Base-by-base conservation (phyloP, 2,113 vertebrate genomes). In the Cebus imitator region DNA sequence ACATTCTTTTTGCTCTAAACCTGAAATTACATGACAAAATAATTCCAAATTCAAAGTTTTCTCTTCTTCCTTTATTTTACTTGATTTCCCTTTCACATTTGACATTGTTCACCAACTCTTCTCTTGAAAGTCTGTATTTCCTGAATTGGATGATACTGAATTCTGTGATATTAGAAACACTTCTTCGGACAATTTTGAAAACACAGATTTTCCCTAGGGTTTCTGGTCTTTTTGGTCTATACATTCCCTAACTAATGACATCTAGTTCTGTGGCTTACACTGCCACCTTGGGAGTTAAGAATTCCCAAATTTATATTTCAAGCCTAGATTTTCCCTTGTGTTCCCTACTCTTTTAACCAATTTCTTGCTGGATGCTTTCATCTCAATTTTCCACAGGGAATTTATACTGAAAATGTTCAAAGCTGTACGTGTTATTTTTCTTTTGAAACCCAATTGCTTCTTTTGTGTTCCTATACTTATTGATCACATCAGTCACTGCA, bases 371-470 rank as follows among this genome's bases (percentile, higher is more conserved):
- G 11, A 84, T 94, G 37, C 4, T 21, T 52, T 91, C 21, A 57
- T 66, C 68, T 87, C 43, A 88, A 58, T 85, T 87, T 91, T 72
- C 43, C 16, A 88, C 73, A 91, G 55, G 25, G 27, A 94, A 50
- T 20, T 78, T 61, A 94, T 55, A 66, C n/a, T n/a, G 37, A 88
- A 95, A 79, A 73, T 84, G 35, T 94, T 79, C 55, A 66, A 84
- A 94, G 35, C 13, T 73, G 43, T 83, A 35, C 21, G 48, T 88
- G 52, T 75, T 92, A 37, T 79, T 79, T 87, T 91, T 95, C 61
- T 80, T 52, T 80, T 79, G 83, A 88, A 97, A 92, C 6, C 27
- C 55, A 85, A 30, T 43, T 84, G 91, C 43, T 80, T n/a, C 68
- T 95, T 94, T 61, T 87, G 27, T 73, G 37, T 73, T 55, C 35